A percentile compares a stretch with the other conserved stretches of the same genome.
Evolutionary conservation across 2,888 invertebrate genomes (phyloP).

Genomic region (Melieria crassipennis): DNA sequence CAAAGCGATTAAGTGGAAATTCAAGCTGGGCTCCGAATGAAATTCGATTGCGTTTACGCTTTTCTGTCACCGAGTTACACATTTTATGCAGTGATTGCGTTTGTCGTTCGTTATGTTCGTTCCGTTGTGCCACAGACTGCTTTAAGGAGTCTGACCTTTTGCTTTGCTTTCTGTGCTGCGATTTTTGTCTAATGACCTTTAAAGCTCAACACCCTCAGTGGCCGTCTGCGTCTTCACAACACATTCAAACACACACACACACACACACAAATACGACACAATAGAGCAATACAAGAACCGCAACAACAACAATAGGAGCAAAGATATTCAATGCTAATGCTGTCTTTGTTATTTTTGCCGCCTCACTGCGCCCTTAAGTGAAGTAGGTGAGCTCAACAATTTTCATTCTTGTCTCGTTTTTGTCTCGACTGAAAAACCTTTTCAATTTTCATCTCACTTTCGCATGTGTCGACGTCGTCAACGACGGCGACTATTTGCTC

Average conservation of each 20-base stretch:
- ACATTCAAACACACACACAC: slow-evolving; percentile 40
- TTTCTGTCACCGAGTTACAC: too few species aligned
- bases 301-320: not conserved
- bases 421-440: slow-evolving; percentile 47
- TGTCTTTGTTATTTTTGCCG: not conserved
- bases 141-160: slow-evolving; percentile 55
- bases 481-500: not conserved
- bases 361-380: slow-evolving; percentile 48
- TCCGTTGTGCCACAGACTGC: not conserved
- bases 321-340: not conserved
- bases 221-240: slow-evolving; percentile 8
- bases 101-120: too few species aligned
- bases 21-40: too few species aligned
- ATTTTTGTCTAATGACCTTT: slow-evolving; percentile 58
- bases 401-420: slow-evolving; percentile 58
- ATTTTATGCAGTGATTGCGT: too few species aligned
- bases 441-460: slow-evolving; percentile 41
- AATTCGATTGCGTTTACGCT: too few species aligned
- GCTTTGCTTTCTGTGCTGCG: slow-evolving; percentile 18
- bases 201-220: slow-evolving; percentile 40
- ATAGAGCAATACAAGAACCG: too few species aligned
- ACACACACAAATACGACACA: slow-evolving; percentile 17
- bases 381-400: slow-evolving; percentile 46
- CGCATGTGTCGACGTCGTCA: slow-evolving; percentile 17
- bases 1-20: not conserved